phyloP scores from a whole-genome alignment of 1,140 invertebrate genomes.

The Saccostrea echinata region DNA sequence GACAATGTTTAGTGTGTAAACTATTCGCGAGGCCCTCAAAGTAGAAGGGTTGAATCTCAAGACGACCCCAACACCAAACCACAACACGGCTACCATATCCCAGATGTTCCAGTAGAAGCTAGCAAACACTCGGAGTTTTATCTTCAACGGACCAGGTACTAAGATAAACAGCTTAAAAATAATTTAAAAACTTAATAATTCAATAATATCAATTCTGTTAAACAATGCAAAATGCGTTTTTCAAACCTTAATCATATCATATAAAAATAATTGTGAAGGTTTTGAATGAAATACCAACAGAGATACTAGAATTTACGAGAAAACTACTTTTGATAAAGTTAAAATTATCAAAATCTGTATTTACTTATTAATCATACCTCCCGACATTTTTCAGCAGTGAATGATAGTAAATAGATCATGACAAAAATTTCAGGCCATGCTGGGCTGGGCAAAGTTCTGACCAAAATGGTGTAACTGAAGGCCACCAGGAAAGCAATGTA shows the following conservation, averaged over 20 bases:
- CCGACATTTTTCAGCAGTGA: constrained; percentile 94
- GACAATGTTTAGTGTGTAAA: constrained; percentile 94
- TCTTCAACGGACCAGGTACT: constrained; percentile 67
- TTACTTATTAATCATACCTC: constrained; percentile 84
- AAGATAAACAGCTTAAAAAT: constrained; percentile 70
- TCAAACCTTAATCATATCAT: background rate
- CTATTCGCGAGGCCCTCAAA: constrained; percentile 86
- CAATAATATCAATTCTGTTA: background rate
- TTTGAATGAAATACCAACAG: background rate
- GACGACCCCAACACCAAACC: constrained; percentile 86
- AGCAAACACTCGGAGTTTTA: constrained; percentile 74
- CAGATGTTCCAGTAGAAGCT: constrained; percentile 76
- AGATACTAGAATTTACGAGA: background rate
- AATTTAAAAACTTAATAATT: background rate
- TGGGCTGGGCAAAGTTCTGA: constrained; percentile 88
- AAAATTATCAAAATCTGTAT: background rate
- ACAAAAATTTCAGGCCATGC: constrained; percentile 93
- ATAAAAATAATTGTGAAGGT: background rate
- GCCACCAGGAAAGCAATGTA: constrained; percentile 94
- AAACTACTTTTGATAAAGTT: background rate
- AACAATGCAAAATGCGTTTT: background rate
- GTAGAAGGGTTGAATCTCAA: constrained; percentile 87
- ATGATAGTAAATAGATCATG: constrained; percentile 92
- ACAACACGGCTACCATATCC: constrained; percentile 68
- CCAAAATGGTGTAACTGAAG: constrained; percentile 94